Percentiles rank a stretch among this genome's conserved stretches.
Evolutionary conservation across 2,888 invertebrate genomes (phyloP).

Genomic region (Metacarcinus magister): DNA sequence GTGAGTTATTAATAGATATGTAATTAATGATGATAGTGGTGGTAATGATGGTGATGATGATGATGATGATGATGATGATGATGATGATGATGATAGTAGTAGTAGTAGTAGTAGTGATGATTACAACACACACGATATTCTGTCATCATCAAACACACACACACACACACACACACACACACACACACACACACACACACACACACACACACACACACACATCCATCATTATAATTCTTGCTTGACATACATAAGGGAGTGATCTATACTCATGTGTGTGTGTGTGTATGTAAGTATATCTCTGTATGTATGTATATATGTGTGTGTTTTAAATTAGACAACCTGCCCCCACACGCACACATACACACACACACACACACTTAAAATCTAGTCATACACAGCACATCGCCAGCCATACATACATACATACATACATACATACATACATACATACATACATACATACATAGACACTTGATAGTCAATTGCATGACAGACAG

Average conservation of each 20-base stretch:
- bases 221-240: neutral
- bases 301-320: neutral
- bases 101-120: neutral
- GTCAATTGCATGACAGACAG: no score
- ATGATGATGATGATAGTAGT: neutral
- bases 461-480: no score
- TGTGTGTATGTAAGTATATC: neutral
- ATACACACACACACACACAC: no score
- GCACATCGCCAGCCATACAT: no score
- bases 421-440: no score
- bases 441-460: no score
- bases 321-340: neutral
- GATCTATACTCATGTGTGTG: neutral
- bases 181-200: no score
- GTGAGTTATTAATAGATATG: neutral
- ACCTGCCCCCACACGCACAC: neutral
- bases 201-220: neutral
- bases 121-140: no score
- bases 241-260: neutral
- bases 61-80: neutral
- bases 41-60: neutral
- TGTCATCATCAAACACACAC: no score
- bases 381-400: no score
- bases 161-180: no score
- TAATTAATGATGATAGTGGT: constrained; percentile 26